phyloP scores from a whole-genome alignment of 2,113 vertebrate genomes.

The Manacus vitellinus region DNA sequence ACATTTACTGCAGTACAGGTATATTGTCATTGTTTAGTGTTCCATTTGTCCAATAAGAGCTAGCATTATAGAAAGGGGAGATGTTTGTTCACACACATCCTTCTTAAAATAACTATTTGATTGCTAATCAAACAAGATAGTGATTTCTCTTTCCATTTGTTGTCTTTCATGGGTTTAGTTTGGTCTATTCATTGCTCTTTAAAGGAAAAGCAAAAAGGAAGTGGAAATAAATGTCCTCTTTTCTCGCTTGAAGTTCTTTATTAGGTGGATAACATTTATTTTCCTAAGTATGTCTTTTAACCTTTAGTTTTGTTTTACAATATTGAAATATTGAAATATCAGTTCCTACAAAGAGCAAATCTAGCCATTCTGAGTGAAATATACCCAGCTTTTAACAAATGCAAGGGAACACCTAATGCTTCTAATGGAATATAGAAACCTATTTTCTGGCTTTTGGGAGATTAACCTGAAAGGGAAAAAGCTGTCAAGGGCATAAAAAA shows the following conservation, averaged over 20 bases:
- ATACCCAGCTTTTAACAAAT: background rate
- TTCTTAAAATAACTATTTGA: background rate
- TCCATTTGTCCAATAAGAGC: background rate
- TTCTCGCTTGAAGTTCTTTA: background rate
- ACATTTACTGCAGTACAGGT: background rate
- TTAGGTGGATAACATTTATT: background rate
- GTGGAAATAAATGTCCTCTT: background rate
- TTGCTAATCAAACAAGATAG: background rate
- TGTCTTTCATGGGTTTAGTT: background rate
- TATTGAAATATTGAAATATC: background rate
- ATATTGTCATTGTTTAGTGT: constrained; percentile 4
- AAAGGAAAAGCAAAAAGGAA: background rate
- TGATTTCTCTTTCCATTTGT: background rate
- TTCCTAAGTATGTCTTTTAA: background rate
- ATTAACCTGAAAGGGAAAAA: background rate
- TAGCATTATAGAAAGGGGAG: constrained; percentile 29
- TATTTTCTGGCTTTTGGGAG: background rate
- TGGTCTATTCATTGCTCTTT: background rate
- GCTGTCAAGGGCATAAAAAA: background rate
- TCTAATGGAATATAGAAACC: background rate
- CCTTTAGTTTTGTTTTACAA: background rate
- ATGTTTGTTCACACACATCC: background rate
- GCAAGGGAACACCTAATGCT: background rate
- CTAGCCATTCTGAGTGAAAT: background rate
- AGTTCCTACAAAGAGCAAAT: background rate